phyloP scores from a whole-genome alignment of 2,113 vertebrate species.

The Thunnus maccoyii region DNA sequence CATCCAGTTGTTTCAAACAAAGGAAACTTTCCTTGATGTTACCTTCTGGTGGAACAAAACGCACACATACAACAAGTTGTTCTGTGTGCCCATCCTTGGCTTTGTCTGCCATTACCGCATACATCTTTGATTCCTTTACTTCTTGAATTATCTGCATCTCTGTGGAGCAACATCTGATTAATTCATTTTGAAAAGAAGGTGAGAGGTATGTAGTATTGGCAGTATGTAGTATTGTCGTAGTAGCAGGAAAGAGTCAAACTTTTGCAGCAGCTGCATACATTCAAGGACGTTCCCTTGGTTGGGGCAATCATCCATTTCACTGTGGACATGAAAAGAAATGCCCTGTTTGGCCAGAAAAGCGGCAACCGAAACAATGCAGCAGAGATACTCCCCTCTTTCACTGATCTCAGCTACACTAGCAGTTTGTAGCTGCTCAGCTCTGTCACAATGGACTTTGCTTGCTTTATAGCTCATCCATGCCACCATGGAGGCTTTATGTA shows the following conservation, averaged over 20 bases:
- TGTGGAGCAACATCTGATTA: not conserved
- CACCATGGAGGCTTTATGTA: not conserved
- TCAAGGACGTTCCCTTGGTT: slow-evolving; percentile 39
- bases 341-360: not conserved
- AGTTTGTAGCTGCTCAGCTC: not conserved
- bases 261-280: not conserved
- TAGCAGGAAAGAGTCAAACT: slow-evolving; percentile 30
- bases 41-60: not conserved
- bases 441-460: not conserved
- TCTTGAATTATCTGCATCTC: not conserved
- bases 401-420: not conserved
- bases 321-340: not conserved
- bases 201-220: not conserved
- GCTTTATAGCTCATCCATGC: slow-evolving; percentile 5
- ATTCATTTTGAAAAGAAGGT: not conserved
- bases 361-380: not conserved
- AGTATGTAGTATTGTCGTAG: not conserved
- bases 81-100: not conserved
- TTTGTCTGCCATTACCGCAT: not conserved
- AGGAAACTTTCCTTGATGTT: not conserved
- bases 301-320: no score
- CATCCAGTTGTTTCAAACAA: not conserved
- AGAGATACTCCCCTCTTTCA: not conserved
- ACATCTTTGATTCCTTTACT: not conserved
- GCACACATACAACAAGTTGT: not conserved